phyloP scores from a whole-genome alignment of 2,888 invertebrate species.

The Dasypolia templi region DNA sequence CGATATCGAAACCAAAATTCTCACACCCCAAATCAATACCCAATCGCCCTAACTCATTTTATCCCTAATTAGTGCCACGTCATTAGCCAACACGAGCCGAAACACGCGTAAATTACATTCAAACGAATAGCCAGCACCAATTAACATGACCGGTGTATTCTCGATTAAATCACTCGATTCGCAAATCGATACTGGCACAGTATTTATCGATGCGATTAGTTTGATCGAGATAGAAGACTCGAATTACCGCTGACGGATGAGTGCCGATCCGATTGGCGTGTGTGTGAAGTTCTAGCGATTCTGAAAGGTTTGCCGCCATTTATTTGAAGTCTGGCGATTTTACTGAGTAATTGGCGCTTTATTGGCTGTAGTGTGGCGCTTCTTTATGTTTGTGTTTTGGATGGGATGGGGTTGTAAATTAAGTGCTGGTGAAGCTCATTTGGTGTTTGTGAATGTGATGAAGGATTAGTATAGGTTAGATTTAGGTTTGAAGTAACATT shows the following conservation, averaged over 20 bases:
- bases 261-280: slow-evolving; percentile 68
- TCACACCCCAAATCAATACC: slow-evolving; percentile 49
- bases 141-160: slow-evolving; percentile 68
- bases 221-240: slow-evolving; percentile 82
- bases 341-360: slow-evolving; percentile 64
- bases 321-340: slow-evolving; percentile 58
- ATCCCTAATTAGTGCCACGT: slow-evolving; percentile 59
- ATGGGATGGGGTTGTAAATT: slow-evolving; percentile 20
- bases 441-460: background rate
- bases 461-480: background rate
- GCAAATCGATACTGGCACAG: slow-evolving; percentile 72
- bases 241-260: slow-evolving; percentile 82
- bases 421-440: slow-evolving; percentile 24
- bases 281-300: slow-evolving; percentile 66
- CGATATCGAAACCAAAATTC: slow-evolving; percentile 17
- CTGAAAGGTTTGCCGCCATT: slow-evolving; percentile 58
- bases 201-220: slow-evolving; percentile 84
- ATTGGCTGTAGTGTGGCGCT: slow-evolving; percentile 36
- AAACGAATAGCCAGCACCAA: slow-evolving; percentile 62
- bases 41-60: slow-evolving; percentile 55
- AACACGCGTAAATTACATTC: slow-evolving; percentile 65
- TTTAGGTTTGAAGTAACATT: background rate
- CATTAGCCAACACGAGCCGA: slow-evolving; percentile 56
- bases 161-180: slow-evolving; percentile 76
- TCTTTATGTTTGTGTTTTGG: slow-evolving; percentile 19